Base-by-base conservation (phyloP, 2,888 invertebrate genomes). In the Coelinius sp. region DNA sequence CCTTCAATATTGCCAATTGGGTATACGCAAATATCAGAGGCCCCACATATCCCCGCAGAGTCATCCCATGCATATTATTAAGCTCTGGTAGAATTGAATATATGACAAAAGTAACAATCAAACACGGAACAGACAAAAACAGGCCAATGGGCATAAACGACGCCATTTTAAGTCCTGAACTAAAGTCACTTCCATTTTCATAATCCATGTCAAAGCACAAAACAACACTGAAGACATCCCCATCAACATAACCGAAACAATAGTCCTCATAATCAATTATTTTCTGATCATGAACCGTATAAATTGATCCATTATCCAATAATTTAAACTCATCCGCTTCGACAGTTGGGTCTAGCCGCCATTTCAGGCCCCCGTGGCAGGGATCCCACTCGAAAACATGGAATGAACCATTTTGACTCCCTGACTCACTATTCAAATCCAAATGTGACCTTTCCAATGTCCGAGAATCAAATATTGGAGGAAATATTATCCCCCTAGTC, bases 61-160 rank as follows among this genome's bases (percentile, higher is more conserved):
- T 84, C 3, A 71, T 71, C 0, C 88, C 88, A 27, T 88, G 88
- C 68, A 88, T 79, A 59, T 86, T 88, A 52, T 77, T 75, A 64
- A 88, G 72, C 46, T 87, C 84, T 0, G 86, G 84, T 2, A 88
- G 62, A 10, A 85, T 41, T 8, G 79, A 76, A 64, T 88, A 88
- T 24, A 86, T 81, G 38, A 86, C 12, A 10, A 86, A 81, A 0
- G 88, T 88, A 1, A 76, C 71, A 6, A 86, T 1, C 0, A 88
- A 77, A 31, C 85, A 88, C 0, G 85, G 82, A 20, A 82, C 73
- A 1, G 88, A 88, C 0, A 87, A 66, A 10, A 84, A 72, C 80
- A 86, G 75, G 1, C 82, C 83, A 0, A 79, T 12, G 0, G 81
- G 77, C 44, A 80, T 17, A 8, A 12, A 0, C 2, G 10, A 0